phyloP scores from a whole-genome alignment of 1,140 invertebrate genomes.

The Lordiphosa collinella region DNA sequence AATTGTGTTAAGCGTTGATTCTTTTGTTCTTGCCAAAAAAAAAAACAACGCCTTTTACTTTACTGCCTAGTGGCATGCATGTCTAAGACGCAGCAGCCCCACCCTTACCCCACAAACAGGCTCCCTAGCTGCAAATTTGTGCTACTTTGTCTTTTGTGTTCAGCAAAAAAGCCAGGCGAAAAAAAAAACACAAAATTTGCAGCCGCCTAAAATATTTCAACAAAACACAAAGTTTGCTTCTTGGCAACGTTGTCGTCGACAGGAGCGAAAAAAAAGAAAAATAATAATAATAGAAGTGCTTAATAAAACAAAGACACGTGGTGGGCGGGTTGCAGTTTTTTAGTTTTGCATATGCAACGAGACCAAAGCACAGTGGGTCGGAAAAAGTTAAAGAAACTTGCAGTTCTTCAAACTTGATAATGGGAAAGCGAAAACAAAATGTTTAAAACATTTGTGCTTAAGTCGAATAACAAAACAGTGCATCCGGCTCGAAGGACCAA shows the following conservation, averaged over 20 bases:
- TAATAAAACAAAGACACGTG: constrained; percentile 67
- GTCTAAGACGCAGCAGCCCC: constrained; percentile 40
- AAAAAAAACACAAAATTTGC: constrained; percentile 18
- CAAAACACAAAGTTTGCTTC: constrained; percentile 51
- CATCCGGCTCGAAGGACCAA: no score
- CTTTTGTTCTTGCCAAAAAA: constrained; percentile 51
- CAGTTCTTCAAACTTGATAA: no score
- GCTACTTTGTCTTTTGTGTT: constrained; percentile 75
- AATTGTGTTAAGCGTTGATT: constrained; percentile 76
- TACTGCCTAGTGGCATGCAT: constrained; percentile 61
- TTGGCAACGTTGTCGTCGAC: constrained; percentile 32
- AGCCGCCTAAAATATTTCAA: constrained; percentile 52
- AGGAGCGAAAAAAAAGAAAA: constrained; percentile 15
- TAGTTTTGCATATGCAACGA: constrained; percentile 1
- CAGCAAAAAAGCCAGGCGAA: constrained; percentile 3
- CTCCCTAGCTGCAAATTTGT: constrained; percentile 55
- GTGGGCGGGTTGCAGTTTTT: constrained; percentile 38
- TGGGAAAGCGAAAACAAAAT: no score
- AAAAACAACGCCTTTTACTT: constrained; percentile 58
- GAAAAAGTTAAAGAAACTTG: no score
- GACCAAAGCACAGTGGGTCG: neutral
- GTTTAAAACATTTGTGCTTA: no score
- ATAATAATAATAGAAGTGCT: constrained; percentile 61
- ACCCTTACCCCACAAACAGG: neutral
- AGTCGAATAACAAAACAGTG: no score